A percentile compares a stretch with the other conserved stretches of the same genome.
Evolutionary conservation across 2,797 vertebrate genomes (phyloP).

Genomic region (Hydrocynus forskahlii): DNA sequence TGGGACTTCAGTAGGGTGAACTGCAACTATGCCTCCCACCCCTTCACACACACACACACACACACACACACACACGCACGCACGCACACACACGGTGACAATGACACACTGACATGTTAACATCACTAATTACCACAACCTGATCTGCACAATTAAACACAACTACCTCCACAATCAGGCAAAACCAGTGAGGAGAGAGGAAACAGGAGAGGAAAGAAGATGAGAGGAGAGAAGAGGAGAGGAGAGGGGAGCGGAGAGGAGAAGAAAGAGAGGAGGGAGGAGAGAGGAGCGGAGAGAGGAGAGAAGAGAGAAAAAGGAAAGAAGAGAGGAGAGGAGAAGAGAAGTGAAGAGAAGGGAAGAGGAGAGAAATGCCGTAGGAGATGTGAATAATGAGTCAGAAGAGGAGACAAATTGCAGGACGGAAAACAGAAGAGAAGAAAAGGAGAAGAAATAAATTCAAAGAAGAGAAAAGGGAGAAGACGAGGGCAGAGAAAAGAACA

Average conservation of each 20-base stretch:
- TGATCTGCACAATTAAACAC: conserved; percentile 56
- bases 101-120: not conserved
- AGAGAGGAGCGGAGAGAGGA: too few relatives aligned
- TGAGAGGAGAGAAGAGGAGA: too few relatives aligned
- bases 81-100: not conserved
- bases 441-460: too few relatives aligned
- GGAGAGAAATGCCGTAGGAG: too few relatives aligned
- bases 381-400: too few relatives aligned
- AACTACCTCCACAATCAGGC: not conserved
- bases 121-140: conserved; percentile 55
- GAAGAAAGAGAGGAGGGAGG: too few relatives aligned
- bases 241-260: not conserved
- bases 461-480: not conserved
- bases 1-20: not conserved
- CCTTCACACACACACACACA: not conserved
- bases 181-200: not conserved
- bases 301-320: too few relatives aligned
- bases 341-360: not conserved
- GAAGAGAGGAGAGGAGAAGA: not conserved
- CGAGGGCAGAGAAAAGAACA: not conserved
- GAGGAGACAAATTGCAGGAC: not conserved
- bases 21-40: not conserved
- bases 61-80: conserved; percentile 31
- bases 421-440: not conserved
- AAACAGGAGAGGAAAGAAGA: not conserved